Conservation (phyloP, 2,888 invertebrate species). For the Agrilus biguttatus region DNA sequence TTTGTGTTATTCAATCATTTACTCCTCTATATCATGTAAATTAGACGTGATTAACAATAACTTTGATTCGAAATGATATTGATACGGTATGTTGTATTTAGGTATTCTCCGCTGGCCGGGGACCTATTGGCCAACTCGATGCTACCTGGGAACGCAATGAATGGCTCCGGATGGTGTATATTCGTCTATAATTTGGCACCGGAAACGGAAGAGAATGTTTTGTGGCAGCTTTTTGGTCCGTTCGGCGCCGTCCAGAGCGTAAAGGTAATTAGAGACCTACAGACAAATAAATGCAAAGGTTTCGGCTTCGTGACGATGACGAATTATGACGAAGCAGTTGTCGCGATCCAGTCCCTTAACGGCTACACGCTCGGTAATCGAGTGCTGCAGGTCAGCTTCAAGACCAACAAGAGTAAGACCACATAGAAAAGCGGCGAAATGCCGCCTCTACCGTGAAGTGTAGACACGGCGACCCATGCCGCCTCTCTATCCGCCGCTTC, state of each 20-base stretch:
- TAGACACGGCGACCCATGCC: background rate
- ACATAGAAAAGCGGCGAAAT: slow-evolving; percentile 32
- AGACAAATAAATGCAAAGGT: slow-evolving; percentile 95
- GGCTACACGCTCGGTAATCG: slow-evolving; percentile 92
- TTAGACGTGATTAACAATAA: too few species aligned
- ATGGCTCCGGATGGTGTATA: slow-evolving; percentile 83
- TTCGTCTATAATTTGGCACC: slow-evolving; percentile 88
- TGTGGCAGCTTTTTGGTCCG: slow-evolving; percentile 93
- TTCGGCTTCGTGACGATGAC: slow-evolving; percentile 98
- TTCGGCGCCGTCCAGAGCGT: slow-evolving; percentile 96
- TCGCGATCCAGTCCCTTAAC: slow-evolving; percentile 91
- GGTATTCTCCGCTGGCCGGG: slow-evolving; percentile 68
- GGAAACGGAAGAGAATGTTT: slow-evolving; percentile 80
- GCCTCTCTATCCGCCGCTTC: slow-evolving; percentile 2
- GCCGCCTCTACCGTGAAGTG: background rate
- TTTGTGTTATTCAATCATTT: background rate
- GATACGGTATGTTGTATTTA: slow-evolving; percentile 22
- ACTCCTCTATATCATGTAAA: background rate
- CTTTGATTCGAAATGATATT: too few species aligned
- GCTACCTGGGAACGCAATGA: slow-evolving; percentile 73
- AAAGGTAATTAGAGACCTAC: slow-evolving; percentile 89
- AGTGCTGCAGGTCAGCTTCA: slow-evolving; percentile 94
- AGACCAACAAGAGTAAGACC: slow-evolving; percentile 76
- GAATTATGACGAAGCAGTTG: slow-evolving; percentile 92
- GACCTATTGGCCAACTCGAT: slow-evolving; percentile 56